These are phyloP conservation scores for Oreonectes daqikongensis DNA, from an alignment of 2,797 vertebrate species.

Conservation along the genomic window DNA sequence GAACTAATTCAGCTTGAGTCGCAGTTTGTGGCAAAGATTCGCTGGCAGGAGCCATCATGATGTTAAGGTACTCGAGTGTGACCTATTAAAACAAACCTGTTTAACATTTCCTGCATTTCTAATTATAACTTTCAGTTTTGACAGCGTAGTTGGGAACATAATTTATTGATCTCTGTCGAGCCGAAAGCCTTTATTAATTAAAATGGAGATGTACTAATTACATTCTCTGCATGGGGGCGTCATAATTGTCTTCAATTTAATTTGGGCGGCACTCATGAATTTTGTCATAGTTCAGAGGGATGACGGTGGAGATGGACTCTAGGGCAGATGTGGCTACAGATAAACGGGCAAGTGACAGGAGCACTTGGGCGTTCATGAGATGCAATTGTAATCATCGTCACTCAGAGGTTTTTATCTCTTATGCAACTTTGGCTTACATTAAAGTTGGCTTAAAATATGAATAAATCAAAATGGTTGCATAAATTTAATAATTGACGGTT, in stretches of 20 bases:
- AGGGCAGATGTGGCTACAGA: constrained; percentile 17
- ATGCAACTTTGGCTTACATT: neutral
- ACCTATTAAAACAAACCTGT: constrained; percentile 64
- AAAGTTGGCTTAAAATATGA: neutral
- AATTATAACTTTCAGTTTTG: constrained; percentile 70
- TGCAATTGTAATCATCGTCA: neutral
- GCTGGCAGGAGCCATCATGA: constrained; percentile 43
- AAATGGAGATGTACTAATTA: constrained; percentile 75
- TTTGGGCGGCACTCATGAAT: constrained; percentile 68
- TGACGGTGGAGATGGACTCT: constrained; percentile 8
- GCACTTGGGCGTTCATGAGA: neutral
- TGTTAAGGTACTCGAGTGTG: constrained; percentile 55
- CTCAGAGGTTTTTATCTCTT: neutral
- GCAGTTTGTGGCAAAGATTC: constrained; percentile 63
- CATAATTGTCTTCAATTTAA: constrained; percentile 70
- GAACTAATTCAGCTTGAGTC: constrained; percentile 42
- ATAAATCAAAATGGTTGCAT: neutral
- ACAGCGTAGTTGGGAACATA: constrained; percentile 53
- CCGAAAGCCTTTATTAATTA: constrained; percentile 75
- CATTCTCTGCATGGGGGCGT: constrained; percentile 65
- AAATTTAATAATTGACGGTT: neutral
- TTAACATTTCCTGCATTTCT: constrained; percentile 61
- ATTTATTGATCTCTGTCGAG: constrained; percentile 73
- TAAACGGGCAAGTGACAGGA: neutral
- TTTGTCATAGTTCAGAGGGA: constrained; percentile 64